phyloP scores from a whole-genome alignment of 2,888 invertebrate species.

The Tuta absoluta region DNA sequence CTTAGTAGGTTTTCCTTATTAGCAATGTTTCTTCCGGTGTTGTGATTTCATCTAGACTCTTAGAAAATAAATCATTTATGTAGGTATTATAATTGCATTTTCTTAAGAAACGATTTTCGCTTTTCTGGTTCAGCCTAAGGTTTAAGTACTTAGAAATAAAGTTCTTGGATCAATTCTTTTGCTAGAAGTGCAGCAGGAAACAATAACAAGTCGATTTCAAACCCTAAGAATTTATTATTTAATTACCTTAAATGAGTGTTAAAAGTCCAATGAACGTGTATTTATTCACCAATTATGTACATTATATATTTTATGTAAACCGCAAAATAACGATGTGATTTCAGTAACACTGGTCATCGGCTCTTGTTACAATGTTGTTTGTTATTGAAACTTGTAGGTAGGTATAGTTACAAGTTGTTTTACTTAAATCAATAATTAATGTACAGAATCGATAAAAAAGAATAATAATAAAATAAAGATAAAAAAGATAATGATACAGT shows the following conservation, averaged over 20 bases:
- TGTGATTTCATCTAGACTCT: conserved; percentile 1
- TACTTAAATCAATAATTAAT: neutral
- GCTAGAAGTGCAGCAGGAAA: conserved; percentile 30
- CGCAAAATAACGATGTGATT: conserved; percentile 23
- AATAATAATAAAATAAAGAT: neutral
- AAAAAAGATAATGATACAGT: neutral
- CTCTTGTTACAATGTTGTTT: conserved; percentile 17
- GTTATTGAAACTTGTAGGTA: neutral
- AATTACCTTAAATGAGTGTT: neutral
- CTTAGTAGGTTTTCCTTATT: neutral
- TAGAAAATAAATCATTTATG: neutral
- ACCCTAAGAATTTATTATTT: neutral
- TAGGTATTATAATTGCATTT: neutral
- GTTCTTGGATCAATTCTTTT: conserved; percentile 30
- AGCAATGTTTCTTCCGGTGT: neutral
- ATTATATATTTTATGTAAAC: conserved; percentile 22
- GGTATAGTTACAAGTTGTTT: neutral
- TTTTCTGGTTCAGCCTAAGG: neutral
- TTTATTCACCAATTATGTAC: neutral
- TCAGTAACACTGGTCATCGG: conserved; percentile 16
- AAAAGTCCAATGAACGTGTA: too few relatives aligned
- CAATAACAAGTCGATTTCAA: neutral
- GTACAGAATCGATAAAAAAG: neutral
- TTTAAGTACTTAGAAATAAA: neutral
- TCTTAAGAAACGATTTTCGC: conserved; percentile 9